Percentiles rank a stretch among this genome's conserved stretches.
These are phyloP conservation scores for Prionace glauca DNA, from an alignment of 2,797 vertebrate species.

Conservation along the genomic window DNA sequence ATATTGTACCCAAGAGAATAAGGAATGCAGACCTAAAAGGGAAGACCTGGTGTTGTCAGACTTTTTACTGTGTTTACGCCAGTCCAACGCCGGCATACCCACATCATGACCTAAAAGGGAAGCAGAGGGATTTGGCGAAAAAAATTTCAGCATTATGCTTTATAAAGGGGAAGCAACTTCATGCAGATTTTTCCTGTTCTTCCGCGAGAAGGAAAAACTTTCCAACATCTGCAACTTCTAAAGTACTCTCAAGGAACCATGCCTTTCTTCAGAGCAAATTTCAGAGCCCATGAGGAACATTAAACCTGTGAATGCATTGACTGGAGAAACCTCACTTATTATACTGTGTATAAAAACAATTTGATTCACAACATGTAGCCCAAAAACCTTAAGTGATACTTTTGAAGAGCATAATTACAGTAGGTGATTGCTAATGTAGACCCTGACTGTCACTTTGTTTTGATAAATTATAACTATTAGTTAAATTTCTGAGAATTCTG, in stretches of 20 bases:
- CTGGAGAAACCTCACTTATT: neutral
- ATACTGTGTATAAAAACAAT: neutral
- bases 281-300: neutral
- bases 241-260: neutral
- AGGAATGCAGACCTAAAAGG: neutral
- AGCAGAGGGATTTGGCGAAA: neutral
- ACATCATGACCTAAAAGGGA: too few relatives aligned
- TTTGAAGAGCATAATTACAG: neutral
- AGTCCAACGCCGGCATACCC: too few relatives aligned
- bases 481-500: neutral
- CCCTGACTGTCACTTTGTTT: neutral
- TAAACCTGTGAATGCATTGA: neutral
- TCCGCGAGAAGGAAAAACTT: neutral
- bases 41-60: too few relatives aligned
- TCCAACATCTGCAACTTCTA: neutral
- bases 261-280: neutral
- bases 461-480: neutral
- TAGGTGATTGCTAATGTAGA: neutral
- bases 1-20: neutral
- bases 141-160: neutral
- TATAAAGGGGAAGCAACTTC: neutral
- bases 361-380: neutral
- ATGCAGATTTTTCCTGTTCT: neutral
- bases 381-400: neutral
- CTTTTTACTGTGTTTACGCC: too few relatives aligned